Percentiles rank a stretch among this genome's conserved stretches.
Evolutionary conservation across 1,140 invertebrate species (phyloP).

Genomic region (Plectrocnemia conspersa): DNA sequence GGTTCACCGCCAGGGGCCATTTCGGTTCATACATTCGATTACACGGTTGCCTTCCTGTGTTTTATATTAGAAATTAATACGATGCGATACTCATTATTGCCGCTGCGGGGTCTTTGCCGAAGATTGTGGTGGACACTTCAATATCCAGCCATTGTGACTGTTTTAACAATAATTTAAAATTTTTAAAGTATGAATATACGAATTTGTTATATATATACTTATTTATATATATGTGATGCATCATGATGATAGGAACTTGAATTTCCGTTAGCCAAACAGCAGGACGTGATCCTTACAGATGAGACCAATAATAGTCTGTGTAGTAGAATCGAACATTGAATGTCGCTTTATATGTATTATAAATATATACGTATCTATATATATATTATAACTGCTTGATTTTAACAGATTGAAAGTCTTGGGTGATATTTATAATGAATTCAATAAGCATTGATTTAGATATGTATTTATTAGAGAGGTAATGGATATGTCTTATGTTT

Average conservation of each 20-base stretch:
- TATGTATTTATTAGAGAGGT: too few species aligned
- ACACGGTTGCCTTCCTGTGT: slow-evolving; percentile 1
- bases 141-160: too few species aligned
- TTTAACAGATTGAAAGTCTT: too few species aligned
- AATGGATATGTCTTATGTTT: too few species aligned
- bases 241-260: not conserved
- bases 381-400: not conserved
- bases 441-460: too few species aligned
- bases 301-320: slow-evolving; percentile 21
- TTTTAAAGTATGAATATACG: not conserved
- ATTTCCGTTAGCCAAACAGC: not conserved
- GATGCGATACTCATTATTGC: not conserved
- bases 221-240: not conserved
- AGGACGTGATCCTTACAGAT: slow-evolving; percentile 22
- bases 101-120: not conserved
- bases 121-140: too few species aligned
- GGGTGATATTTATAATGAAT: too few species aligned
- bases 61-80: too few species aligned
- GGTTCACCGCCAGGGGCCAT: not conserved
- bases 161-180: too few species aligned
- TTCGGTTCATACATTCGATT: not conserved
- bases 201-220: not conserved
- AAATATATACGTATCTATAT: slow-evolving; percentile 4
- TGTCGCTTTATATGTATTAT: not conserved
- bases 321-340: not conserved